Percentiles rank a stretch among this genome's conserved stretches.
phyloP scores from a whole-genome alignment of 2,888 invertebrate genomes.

The Agapostemon virescens region DNA sequence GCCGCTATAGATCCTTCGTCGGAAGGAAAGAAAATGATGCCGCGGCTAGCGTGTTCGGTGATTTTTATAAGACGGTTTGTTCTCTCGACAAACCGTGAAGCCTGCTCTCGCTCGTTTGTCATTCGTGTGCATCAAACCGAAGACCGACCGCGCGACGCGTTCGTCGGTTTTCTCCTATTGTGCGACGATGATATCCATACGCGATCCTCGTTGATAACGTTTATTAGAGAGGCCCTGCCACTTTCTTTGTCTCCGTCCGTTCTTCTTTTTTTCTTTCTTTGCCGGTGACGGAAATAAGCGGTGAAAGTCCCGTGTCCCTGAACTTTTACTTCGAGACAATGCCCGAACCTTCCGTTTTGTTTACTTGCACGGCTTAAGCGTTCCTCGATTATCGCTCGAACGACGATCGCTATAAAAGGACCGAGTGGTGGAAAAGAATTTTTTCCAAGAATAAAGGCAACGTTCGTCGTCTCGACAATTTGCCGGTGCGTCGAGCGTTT shows the following conservation, averaged over 20 bases:
- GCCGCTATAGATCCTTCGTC: neutral
- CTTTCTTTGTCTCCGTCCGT: no score
- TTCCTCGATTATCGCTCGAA: neutral
- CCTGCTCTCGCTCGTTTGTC: conserved; percentile 27
- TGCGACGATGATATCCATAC: conserved; percentile 51
- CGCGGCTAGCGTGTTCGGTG: neutral
- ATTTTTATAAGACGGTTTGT: conserved; percentile 57
- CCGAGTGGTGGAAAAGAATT: neutral
- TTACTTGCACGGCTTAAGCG: neutral
- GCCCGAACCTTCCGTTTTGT: neutral
- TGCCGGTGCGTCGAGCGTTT: no score
- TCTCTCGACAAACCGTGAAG: conserved; percentile 56
- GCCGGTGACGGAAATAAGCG: conserved; percentile 73
- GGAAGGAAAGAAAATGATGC: conserved; percentile 42
- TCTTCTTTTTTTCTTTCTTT: conserved; percentile 64
- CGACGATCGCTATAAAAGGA: no score
- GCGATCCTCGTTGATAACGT: conserved; percentile 65
- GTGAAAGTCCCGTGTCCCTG: conserved; percentile 69
- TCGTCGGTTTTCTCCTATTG: conserved; percentile 72
- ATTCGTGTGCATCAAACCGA: conserved; percentile 57
- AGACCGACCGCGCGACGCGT: conserved; percentile 32
- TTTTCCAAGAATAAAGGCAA: no score
- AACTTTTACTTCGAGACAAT: conserved; percentile 65
- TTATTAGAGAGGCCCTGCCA: conserved; percentile 55
- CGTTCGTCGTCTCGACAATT: no score